Evolutionary conservation across 2,797 vertebrate genomes (phyloP).

Genomic region (Buphagus erythrorhynchus): DNA sequence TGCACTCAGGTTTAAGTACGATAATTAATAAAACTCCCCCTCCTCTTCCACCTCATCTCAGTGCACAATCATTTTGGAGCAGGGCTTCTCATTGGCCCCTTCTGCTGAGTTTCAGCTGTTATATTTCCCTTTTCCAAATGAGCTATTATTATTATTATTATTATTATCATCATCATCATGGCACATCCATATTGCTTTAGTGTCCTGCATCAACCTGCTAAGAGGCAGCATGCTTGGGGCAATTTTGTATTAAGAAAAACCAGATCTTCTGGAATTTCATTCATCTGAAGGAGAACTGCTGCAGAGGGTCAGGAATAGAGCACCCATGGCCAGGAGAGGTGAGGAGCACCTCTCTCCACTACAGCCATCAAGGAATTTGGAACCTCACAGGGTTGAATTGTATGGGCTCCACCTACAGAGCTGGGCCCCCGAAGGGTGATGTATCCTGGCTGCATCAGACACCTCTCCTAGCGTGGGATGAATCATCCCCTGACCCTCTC

Average conservation of each 20-base stretch:
- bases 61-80: background rate
- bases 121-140: background rate
- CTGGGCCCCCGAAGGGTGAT: background rate
- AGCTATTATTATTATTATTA: background rate
- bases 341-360: background rate
- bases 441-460: background rate
- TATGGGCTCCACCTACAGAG: background rate
- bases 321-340: background rate
- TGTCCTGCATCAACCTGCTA: background rate
- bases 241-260: background rate
- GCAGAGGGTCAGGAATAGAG: background rate
- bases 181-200: background rate
- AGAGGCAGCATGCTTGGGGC: rapidly evolving
- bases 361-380: background rate
- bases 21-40: conserved; percentile 22
- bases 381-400: background rate
- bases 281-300: background rate
- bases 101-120: background rate
- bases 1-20: conserved; percentile 19
- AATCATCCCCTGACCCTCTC: background rate
- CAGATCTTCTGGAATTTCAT: background rate
- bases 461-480: background rate
- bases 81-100: background rate
- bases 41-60: background rate
- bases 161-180: background rate